Evolutionary conservation across 35 echinoderm and acorn worm species (phyloP).

Genomic region (Apostichopus californicus): DNA sequence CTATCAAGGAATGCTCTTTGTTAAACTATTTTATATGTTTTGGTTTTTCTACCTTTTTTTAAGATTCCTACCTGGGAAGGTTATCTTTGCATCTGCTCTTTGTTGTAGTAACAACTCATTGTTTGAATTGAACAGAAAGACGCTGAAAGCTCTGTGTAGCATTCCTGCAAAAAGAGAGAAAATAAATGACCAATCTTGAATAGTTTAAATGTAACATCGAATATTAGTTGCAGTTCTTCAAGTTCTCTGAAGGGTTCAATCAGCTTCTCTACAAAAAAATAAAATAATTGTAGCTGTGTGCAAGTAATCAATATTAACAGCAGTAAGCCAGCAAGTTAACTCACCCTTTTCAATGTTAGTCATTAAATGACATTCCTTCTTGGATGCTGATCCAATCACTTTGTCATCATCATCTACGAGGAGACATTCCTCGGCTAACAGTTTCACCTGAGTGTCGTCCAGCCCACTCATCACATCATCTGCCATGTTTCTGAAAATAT

Average conservation of each 20-base stretch:
- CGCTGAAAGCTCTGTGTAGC: slow-evolving; percentile 94
- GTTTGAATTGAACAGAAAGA: slow-evolving; percentile 90
- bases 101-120: slow-evolving; percentile 86
- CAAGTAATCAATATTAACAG: too few relatives aligned
- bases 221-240: too few relatives aligned
- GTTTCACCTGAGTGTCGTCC: slow-evolving; percentile 79
- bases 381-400: slow-evolving; percentile 79
- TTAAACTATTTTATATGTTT: too few relatives aligned
- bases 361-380: slow-evolving; percentile 94
- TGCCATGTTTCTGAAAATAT: slow-evolving; percentile 58
- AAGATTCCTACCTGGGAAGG: slow-evolving; percentile 86
- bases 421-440: slow-evolving; percentile 85
- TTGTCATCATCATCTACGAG: slow-evolving; percentile 78
- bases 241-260: too few relatives aligned
- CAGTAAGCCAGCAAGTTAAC: not conserved
- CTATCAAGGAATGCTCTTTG: too few relatives aligned
- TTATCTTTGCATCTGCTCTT: slow-evolving; percentile 96
- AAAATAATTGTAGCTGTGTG: too few relatives aligned
- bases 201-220: too few relatives aligned
- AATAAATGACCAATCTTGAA: not conserved
- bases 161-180: slow-evolving; percentile 53
- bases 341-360: slow-evolving; percentile 85
- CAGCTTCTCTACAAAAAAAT: too few relatives aligned
- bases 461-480: slow-evolving; percentile 50
- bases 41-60: not conserved